These are phyloP conservation scores for Mastigias papua DNA, from an alignment of 30 jellyfish, hydroid and myxozoan genomes.

Conservation along the genomic window DNA sequence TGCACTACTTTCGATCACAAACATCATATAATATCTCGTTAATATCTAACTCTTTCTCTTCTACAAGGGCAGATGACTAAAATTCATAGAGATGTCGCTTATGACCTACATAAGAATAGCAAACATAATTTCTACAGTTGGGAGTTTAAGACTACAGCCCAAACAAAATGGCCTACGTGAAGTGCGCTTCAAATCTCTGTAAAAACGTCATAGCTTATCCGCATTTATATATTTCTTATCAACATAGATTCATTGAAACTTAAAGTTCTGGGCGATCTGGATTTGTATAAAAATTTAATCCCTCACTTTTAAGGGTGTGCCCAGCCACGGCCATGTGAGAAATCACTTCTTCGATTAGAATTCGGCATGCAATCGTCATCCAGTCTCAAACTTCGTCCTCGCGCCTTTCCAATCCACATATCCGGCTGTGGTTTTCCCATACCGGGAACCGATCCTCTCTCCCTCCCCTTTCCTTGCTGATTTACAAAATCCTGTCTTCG, in stretches of 20 bases:
- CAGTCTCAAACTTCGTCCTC: conserved; percentile 37
- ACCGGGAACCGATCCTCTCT: conserved; percentile 2
- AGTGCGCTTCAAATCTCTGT: not conserved
- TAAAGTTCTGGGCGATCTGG: conserved; percentile 4
- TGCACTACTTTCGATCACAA: too few species aligned
- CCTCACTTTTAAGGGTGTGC: conserved; percentile 26
- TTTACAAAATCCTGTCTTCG: conserved; percentile 17
- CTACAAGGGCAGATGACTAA: too few species aligned
- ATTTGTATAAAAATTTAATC: conserved; percentile 18
- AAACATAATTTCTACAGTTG: not conserved
- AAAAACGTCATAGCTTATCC: not conserved
- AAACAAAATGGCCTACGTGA: not conserved
- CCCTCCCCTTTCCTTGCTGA: conserved; percentile 17
- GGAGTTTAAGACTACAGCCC: not conserved
- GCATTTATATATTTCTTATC: conserved; percentile 16
- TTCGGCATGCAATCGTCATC: conserved; percentile 49
- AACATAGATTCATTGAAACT: conserved; percentile 58
- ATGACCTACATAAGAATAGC: not conserved
- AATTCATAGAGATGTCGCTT: not conserved
- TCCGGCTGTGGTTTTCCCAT: conserved; percentile 33
- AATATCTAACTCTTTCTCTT: too few species aligned
- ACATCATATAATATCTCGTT: too few species aligned
- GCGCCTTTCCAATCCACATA: conserved; percentile 71
- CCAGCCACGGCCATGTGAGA: conserved; percentile 47
- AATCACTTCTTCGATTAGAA: conserved; percentile 18